These are phyloP conservation scores for Gymnorhina tibicen DNA, from an alignment of 2,113 vertebrate genomes.

Conservation along the genomic window DNA sequence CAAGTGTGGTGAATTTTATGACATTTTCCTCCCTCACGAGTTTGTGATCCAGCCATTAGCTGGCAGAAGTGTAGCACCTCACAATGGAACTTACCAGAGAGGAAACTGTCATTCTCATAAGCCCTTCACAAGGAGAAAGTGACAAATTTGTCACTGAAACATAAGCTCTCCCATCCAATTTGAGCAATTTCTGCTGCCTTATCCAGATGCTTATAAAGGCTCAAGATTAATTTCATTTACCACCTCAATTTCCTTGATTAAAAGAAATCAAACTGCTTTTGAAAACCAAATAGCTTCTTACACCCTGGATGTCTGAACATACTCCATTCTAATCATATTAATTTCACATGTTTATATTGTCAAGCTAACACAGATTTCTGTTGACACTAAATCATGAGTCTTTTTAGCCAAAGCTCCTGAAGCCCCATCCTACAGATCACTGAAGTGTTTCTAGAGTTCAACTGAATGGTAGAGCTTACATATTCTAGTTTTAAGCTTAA, in stretches of 20 bases:
- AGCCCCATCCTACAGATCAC: not conserved
- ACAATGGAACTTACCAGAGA: not conserved
- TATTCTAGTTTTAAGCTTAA: not conserved
- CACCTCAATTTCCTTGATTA: not conserved
- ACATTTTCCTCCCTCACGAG: not conserved
- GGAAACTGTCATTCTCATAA: not conserved
- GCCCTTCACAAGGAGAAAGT: not conserved
- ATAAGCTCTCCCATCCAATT: not conserved
- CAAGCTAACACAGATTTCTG: not conserved
- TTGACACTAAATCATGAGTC: not conserved
- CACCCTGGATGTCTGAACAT: not conserved
- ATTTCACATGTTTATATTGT: not conserved
- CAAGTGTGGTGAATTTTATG: not conserved
- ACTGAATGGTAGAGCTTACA: not conserved
- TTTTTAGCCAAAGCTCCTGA: not conserved
- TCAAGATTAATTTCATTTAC: not conserved
- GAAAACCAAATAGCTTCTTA: not conserved
- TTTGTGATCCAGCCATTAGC: not conserved
- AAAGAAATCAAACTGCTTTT: not conserved
- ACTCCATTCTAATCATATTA: not conserved
- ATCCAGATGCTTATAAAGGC: not conserved
- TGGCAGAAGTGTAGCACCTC: not conserved
- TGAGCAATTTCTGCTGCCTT: not conserved
- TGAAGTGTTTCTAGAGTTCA: not conserved
- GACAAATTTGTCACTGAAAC: not conserved